Conservation (phyloP, 2,888 invertebrate genomes). For the Cantharis flavilabris region DNA sequence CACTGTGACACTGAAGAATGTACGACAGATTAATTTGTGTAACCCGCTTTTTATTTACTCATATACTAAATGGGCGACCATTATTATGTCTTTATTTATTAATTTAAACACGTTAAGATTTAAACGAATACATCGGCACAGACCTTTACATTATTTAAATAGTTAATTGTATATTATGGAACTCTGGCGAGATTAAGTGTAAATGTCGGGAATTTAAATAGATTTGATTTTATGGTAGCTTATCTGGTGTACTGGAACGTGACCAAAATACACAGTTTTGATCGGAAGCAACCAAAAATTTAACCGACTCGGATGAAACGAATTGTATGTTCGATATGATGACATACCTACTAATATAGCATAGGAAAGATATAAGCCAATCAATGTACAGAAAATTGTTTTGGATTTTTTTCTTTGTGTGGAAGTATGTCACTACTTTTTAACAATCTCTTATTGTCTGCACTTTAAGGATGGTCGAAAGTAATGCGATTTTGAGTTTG, state of each 20-base stretch:
- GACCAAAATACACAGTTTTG: not conserved
- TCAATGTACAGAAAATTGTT: not conserved
- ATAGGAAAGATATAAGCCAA: not conserved
- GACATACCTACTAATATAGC: no score
- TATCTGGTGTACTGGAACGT: not conserved
- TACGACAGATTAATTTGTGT: conserved; percentile 29
- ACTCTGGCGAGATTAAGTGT: not conserved
- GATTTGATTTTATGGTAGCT: not conserved
- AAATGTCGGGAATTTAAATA: not conserved
- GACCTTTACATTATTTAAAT: not conserved
- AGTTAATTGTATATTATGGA: not conserved
- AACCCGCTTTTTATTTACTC: conserved; percentile 3
- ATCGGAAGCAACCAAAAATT: not conserved
- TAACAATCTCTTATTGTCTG: not conserved
- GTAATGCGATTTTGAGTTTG: not conserved
- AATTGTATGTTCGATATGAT: not conserved
- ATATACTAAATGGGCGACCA: conserved; percentile 6
- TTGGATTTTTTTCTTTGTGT: not conserved
- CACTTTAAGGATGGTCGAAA: not conserved
- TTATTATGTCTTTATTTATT: conserved; percentile 13
- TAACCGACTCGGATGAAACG: not conserved
- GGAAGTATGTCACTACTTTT: not conserved
- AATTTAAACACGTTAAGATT: not conserved
- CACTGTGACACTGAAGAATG: conserved; percentile 39
- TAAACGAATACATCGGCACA: not conserved